These are phyloP conservation scores for Halcyon badia DNA, from an alignment of 2,797 vertebrate genomes.

Conservation along the genomic window DNA sequence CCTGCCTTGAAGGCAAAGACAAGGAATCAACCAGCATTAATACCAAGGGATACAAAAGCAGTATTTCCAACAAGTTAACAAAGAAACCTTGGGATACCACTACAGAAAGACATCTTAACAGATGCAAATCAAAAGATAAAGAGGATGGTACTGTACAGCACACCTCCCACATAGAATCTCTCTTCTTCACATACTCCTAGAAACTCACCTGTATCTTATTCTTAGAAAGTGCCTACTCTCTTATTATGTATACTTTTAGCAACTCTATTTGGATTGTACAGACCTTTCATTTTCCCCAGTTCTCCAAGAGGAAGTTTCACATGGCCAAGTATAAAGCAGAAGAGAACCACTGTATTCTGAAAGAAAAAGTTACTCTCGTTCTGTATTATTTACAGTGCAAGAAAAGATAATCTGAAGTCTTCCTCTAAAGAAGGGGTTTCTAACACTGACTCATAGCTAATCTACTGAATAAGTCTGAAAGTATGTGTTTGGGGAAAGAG, in stretches of 20 bases:
- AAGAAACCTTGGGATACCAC: neutral
- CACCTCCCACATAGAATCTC: neutral
- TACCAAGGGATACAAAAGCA: neutral
- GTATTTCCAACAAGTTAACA: neutral
- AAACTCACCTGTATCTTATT: neutral
- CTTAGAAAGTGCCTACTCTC: neutral
- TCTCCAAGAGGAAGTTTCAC: neutral
- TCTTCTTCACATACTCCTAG: neutral
- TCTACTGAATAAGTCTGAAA: neutral
- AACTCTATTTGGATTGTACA: neutral
- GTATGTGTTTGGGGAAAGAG: neutral
- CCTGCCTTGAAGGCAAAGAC: neutral
- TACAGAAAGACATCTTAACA: neutral
- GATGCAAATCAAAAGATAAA: neutral
- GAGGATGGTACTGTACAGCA: neutral
- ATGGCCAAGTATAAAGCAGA: neutral
- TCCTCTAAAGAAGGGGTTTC: neutral
- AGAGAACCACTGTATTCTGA: neutral
- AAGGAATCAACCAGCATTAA: neutral
- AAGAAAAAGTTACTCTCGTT: neutral
- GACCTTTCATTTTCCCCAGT: neutral
- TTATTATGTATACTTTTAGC: neutral
- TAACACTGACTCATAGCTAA: neutral
- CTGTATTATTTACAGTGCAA: neutral
- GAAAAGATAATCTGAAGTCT: neutral